Evolutionary conservation across 2,888 invertebrate genomes (phyloP), one percentile per base, ranked within the genome.

Genomic region (Listrodromus nycthemerus): DNA sequence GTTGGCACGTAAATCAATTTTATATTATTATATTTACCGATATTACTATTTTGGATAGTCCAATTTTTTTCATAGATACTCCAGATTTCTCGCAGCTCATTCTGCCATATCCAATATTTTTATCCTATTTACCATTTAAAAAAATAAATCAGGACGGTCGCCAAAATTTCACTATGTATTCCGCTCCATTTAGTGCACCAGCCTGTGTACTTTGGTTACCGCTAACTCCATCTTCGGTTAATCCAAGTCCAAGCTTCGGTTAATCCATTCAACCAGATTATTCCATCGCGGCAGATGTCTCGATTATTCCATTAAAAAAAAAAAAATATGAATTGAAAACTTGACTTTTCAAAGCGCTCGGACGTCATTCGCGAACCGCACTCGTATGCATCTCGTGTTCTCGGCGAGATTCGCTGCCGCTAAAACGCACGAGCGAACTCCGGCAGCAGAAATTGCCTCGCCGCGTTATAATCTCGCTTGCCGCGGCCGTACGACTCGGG

Each of bases 381-480:
- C 27, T 61, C 30, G 48, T 52, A 63, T 79, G 79, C 79, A 79
- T 73, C 73, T 73, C 30, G 61, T 69, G 41, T 66, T 19, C 27
- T 69, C 67, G 41, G 61, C 50, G 19, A 21, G 73, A 16, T 41
- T 16, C 41, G 41, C 41, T 41, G 61, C 33, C 69, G 74, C 74
- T 71, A 75, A 82, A 78, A 85, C 67, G 76, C 61, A 65, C 33
- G 63, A 75, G 50, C 61, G 61, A 65, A 61, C 80, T 66, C 50
- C 61, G 67, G 58, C 69, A 52, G 67, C 55, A 58, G 74, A 75
- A 75, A 75, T 80, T 71, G 50, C 66, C 61, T 50, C 21, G 69
- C 21, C 30, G 55, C 21, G 52, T 66, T 66, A 41, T 41, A 52
- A 45, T 61, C 66, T 55, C 41, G 67, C 50, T 63, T 63, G 37